These are phyloP conservation scores for Notothenia rossii DNA, from an alignment of 2,113 vertebrate species.

Conservation along the genomic window DNA sequence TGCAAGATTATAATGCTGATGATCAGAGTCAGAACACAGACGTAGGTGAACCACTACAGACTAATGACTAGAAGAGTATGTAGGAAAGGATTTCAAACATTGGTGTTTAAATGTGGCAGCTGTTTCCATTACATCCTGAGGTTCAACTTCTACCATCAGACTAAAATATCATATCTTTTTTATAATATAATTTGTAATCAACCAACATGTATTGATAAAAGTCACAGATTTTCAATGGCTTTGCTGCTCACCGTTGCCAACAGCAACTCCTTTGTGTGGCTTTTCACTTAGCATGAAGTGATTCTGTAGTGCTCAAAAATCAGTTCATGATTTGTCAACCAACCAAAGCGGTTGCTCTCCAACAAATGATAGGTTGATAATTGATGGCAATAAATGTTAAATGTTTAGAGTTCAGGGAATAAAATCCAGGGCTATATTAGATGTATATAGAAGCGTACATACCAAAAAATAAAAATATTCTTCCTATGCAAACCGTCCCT, in stretches of 20 bases:
- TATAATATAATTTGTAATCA: neutral
- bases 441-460: neutral
- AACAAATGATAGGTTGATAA: neutral
- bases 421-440: neutral
- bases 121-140: constrained; percentile 58
- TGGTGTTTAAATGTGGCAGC: constrained; percentile 1
- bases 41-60: constrained; percentile 27
- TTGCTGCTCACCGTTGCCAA: constrained; percentile 27
- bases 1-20: constrained; percentile 42
- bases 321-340: neutral
- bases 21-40: constrained; percentile 28
- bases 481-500: constrained; percentile 46
- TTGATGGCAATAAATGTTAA: neutral
- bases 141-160: constrained; percentile 35
- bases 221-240: constrained; percentile 26
- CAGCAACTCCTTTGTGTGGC: constrained; percentile 28
- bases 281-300: constrained; percentile 22
- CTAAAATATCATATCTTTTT: constrained; percentile 1
- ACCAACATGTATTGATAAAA: constrained; percentile 34
- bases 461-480: neutral
- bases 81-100: constrained; percentile 29
- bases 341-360: constrained; percentile 1
- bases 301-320: constrained; percentile 21
- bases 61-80: constrained; percentile 17
- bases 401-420: constrained; percentile 2